A percentile compares a stretch with the other conserved stretches of the same genome.
Evolutionary conservation across 2,888 invertebrate genomes (phyloP).

Genomic region (Patella pellucida): DNA sequence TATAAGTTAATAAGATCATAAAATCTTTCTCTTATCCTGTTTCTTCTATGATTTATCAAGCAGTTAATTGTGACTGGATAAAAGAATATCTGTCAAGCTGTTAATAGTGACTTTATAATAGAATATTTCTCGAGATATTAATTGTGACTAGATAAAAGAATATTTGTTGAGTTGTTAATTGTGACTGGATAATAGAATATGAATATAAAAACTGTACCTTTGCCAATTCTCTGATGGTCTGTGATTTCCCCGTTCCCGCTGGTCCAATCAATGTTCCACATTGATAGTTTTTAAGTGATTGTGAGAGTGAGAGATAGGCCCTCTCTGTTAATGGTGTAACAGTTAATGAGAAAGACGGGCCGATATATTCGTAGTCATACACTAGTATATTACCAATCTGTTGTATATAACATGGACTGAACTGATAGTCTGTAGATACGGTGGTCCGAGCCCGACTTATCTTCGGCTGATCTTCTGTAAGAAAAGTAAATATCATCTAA

Average conservation of each 20-base stretch:
- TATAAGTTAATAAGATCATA: too few relatives aligned
- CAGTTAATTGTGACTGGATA: too few relatives aligned
- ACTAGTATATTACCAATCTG: constrained; percentile 62
- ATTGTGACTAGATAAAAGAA: too few relatives aligned
- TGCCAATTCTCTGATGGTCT: constrained; percentile 63
- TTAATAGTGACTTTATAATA: too few relatives aligned
- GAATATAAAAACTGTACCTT: constrained; percentile 46
- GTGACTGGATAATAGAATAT: too few relatives aligned
- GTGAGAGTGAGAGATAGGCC: constrained; percentile 63
- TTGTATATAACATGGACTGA: constrained; percentile 63
- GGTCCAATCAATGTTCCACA: constrained; percentile 67
- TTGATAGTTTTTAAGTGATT: constrained; percentile 64
- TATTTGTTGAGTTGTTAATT: too few relatives aligned
- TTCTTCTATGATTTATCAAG: too few relatives aligned
- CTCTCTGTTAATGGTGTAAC: constrained; percentile 67
- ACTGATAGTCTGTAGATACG: constrained; percentile 64
- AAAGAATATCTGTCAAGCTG: too few relatives aligned
- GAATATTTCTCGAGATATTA: too few relatives aligned
- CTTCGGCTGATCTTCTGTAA: constrained; percentile 47
- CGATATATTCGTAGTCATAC: constrained; percentile 68
- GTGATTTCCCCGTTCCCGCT: constrained; percentile 65
- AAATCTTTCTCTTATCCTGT: too few relatives aligned
- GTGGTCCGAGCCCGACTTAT: constrained; percentile 57
- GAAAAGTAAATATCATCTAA: not conserved
- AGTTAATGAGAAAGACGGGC: constrained; percentile 56